phyloP scores from a whole-genome alignment of 2,113 vertebrate genomes.

The Pluvialis apricaria region DNA sequence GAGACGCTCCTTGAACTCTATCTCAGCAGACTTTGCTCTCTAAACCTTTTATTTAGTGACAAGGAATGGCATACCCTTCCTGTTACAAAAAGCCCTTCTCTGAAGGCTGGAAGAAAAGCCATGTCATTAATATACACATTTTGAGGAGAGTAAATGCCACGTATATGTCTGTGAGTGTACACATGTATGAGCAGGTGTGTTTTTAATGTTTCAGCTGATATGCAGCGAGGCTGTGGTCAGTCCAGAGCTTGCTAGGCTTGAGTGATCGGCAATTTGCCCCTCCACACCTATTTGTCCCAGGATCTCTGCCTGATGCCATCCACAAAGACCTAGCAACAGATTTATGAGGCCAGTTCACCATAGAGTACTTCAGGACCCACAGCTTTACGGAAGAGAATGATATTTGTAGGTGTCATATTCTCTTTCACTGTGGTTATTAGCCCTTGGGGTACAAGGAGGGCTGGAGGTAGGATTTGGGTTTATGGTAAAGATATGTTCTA shows the following conservation, averaged over 20 bases:
- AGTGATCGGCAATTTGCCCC: background rate
- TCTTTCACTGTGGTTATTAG: background rate
- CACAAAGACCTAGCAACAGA: background rate
- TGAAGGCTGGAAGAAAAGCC: background rate
- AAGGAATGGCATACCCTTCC: background rate
- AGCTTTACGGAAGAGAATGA: background rate
- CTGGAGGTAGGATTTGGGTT: background rate
- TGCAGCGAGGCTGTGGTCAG: background rate
- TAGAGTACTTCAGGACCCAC: background rate
- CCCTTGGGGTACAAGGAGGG: background rate
- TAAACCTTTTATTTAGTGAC: background rate
- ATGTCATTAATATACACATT: background rate
- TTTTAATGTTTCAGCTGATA: background rate
- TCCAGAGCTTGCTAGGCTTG: background rate
- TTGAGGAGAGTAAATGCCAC: background rate
- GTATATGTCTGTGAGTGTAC: background rate
- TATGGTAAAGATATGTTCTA: background rate
- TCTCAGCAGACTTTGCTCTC: background rate
- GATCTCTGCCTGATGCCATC: background rate
- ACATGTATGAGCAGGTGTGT: accelerated
- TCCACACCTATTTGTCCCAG: background rate
- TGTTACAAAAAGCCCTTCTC: background rate
- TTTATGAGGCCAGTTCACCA: background rate
- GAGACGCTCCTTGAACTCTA: background rate
- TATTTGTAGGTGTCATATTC: background rate